phyloP scores from a whole-genome alignment of 2,888 invertebrate genomes.

The Rhimphoctona megacephalus region DNA sequence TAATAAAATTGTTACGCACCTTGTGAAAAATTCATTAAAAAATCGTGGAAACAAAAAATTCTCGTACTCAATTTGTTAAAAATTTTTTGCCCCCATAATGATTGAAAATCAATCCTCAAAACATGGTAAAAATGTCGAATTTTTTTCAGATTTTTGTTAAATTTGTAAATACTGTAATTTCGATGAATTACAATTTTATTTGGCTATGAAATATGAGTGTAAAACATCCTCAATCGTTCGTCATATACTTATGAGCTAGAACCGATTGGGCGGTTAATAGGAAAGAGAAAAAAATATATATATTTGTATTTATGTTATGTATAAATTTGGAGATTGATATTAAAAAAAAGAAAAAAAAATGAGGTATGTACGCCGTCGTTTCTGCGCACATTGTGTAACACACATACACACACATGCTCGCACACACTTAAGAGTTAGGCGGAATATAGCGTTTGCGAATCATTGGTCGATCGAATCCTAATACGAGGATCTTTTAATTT shows the following conservation, averaged over 20 bases:
- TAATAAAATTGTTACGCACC: not conserved
- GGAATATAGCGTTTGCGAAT: constrained; percentile 59
- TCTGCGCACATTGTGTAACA: constrained; percentile 46
- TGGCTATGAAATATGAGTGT: not conserved
- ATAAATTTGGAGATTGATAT: constrained; percentile 53
- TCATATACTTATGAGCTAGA: constrained; percentile 30
- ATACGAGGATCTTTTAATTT: constrained; percentile 51
- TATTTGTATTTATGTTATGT: not conserved
- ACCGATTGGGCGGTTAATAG: constrained; percentile 41
- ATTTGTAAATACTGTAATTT: not conserved
- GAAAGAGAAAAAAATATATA: constrained; percentile 41
- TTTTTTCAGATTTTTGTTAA: not conserved
- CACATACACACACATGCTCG: not conserved
- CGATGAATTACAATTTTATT: not conserved
- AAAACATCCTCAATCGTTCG: constrained; percentile 41
- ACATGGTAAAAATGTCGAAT: not conserved
- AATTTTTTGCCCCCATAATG: not conserved
- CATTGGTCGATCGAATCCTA: constrained; percentile 68
- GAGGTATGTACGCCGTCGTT: constrained; percentile 59
- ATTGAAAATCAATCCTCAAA: not conserved
- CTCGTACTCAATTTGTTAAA: not conserved
- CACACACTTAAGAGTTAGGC: constrained; percentile 51
- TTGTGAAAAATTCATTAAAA: not conserved
- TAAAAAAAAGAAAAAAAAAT: constrained; percentile 30
- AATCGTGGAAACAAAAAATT: not conserved